phyloP scores from a whole-genome alignment of 92 coral and sea anemone species.

The Muricea muricata region DNA sequence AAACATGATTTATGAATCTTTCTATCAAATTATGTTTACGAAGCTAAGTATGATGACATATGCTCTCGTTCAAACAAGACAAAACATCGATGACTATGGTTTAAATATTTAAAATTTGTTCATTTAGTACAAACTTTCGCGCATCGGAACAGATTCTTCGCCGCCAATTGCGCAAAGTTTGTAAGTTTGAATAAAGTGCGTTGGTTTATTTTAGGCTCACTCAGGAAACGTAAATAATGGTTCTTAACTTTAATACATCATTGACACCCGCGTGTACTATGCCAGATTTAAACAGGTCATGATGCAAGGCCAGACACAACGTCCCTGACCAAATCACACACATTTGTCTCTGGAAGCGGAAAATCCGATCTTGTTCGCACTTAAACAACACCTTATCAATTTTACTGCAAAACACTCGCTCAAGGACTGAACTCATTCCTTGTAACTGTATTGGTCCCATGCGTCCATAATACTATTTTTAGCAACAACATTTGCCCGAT shows the following conservation, averaged over 20 bases:
- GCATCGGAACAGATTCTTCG: not conserved
- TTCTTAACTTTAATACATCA: conserved; percentile 32
- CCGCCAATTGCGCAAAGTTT: not conserved
- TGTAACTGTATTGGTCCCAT: too few species aligned
- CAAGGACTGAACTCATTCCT: too few species aligned
- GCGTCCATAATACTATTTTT: too few species aligned
- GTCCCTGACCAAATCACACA: conserved; percentile 26
- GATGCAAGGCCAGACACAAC: conserved; percentile 1
- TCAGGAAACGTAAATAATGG: conserved; percentile 35
- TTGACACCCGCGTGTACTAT: conserved; percentile 11
- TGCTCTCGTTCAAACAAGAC: not conserved
- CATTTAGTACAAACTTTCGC: not conserved
- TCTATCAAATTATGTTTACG: not conserved
- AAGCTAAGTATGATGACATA: conserved; percentile 3
- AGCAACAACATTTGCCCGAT: not conserved
- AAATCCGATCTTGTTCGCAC: conserved; percentile 33
- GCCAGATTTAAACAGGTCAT: conserved; percentile 9
- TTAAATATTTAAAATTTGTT: too few species aligned
- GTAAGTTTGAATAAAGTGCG: not conserved
- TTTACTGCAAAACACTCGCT: not conserved
- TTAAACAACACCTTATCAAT: conserved; percentile 27
- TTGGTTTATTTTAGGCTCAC: conserved; percentile 18
- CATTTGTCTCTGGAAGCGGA: conserved; percentile 38
- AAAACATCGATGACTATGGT: too few species aligned
- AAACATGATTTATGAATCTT: conserved; percentile 20